These are phyloP conservation scores for Hoplostethus atlanticus DNA, from an alignment of 2,797 vertebrate species.

Conservation along the genomic window DNA sequence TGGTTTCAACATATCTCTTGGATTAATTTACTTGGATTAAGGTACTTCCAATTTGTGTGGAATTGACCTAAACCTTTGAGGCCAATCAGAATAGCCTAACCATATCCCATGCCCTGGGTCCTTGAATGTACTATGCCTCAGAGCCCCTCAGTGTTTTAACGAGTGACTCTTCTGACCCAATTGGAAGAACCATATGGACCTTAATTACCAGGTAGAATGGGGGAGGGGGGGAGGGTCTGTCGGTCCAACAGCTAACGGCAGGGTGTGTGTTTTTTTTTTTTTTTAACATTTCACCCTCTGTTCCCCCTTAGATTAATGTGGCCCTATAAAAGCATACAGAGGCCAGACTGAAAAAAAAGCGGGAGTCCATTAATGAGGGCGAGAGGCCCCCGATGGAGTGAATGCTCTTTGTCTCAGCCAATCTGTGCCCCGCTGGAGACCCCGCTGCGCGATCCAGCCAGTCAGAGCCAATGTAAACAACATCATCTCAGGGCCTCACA, in stretches of 20 bases:
- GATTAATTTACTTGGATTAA: conserved; percentile 13
- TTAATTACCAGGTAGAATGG: conserved; percentile 62
- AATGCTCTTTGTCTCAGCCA: conserved; percentile 56
- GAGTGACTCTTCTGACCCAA: conserved; percentile 40
- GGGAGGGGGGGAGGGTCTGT: conserved; percentile 11
- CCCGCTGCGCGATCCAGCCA: conserved; percentile 13
- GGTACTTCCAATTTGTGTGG: conserved; percentile 6
- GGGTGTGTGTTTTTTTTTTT: conserved; percentile 23
- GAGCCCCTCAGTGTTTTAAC: conserved; percentile 24
- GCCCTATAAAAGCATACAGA: conserved; percentile 36
- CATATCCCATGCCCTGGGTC: conserved; percentile 1
- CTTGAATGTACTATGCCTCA: background rate
- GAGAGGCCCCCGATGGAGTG: conserved; percentile 42
- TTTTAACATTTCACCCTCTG: conserved; percentile 46
- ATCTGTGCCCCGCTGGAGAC: conserved; percentile 21
- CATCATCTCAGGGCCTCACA: background rate
- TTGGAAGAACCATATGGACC: conserved; percentile 66
- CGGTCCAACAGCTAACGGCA: conserved; percentile 38
- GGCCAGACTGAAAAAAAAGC: conserved; percentile 29
- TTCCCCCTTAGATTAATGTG: conserved; percentile 48
- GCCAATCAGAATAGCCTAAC: conserved; percentile 31
- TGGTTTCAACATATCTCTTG: conserved; percentile 14
- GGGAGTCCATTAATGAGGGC: conserved; percentile 71
- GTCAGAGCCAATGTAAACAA: conserved; percentile 17
- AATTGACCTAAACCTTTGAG: conserved; percentile 19